Evolutionary conservation across 2,113 vertebrate species (phyloP).

Genomic region (Heterotis niloticus): DNA sequence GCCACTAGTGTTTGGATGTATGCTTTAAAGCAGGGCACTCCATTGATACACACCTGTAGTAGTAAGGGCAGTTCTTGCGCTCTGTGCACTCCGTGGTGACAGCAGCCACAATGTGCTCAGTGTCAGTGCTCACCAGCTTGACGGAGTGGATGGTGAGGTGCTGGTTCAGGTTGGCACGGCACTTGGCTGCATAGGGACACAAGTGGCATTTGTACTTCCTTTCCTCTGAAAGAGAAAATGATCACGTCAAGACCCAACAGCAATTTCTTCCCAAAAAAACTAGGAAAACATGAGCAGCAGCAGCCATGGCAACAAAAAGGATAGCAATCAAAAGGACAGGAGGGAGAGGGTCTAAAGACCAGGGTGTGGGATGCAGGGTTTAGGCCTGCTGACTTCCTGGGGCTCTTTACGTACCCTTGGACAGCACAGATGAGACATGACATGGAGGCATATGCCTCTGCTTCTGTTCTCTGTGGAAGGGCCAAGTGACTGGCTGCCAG

Average conservation of each 20-base stretch:
- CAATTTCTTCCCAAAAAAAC: not conserved
- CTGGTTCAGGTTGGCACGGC: slow-evolving; percentile 97
- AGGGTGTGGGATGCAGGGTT: slow-evolving; percentile 42
- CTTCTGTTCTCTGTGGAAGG: slow-evolving; percentile 65
- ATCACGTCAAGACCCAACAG: not conserved
- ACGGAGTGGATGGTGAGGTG: slow-evolving; percentile 97
- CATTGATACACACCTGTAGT: slow-evolving; percentile 81
- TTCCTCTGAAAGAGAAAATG: slow-evolving; percentile 73
- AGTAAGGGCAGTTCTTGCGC: slow-evolving; percentile 89
- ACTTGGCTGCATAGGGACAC: slow-evolving; percentile 98
- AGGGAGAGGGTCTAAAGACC: not conserved
- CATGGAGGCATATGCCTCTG: slow-evolving; percentile 65
- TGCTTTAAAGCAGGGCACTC: not conserved
- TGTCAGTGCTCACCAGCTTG: slow-evolving; percentile 93
- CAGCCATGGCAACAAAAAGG: not conserved
- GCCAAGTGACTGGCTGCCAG: slow-evolving; percentile 64
- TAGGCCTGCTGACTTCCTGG: slow-evolving; percentile 39
- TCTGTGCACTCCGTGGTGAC: slow-evolving; percentile 80
- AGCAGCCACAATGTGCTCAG: slow-evolving; percentile 90
- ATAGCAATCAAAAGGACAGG: slow-evolving; percentile 15
- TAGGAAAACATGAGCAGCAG: too few species aligned
- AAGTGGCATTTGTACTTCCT: slow-evolving; percentile 98
- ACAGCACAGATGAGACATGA: slow-evolving; percentile 60
- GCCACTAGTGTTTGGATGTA: not conserved
- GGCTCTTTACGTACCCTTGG: slow-evolving; percentile 63